phyloP scores from a whole-genome alignment of 2,888 invertebrate genomes.

The Metopia argyrocephala region DNA sequence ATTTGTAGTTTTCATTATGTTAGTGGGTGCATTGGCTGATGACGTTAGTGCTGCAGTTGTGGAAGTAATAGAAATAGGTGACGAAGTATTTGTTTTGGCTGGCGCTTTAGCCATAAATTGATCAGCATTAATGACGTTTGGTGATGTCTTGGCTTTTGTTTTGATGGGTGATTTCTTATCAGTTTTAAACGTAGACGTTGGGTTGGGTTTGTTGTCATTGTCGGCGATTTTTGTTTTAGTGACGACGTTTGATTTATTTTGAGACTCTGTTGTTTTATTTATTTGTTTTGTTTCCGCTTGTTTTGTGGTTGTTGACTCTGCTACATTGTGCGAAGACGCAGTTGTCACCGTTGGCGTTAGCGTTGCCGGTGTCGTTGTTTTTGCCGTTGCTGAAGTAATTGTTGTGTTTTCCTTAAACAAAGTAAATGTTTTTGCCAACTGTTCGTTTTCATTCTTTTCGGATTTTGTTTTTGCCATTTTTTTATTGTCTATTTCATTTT shows the following conservation, averaged over 20 bases:
- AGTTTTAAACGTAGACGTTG: slow-evolving; percentile 20
- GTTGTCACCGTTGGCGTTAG: slow-evolving; percentile 66
- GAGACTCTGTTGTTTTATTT: slow-evolving; percentile 18
- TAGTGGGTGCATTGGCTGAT: slow-evolving; percentile 48
- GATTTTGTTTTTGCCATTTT: slow-evolving; percentile 60
- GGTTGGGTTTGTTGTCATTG: slow-evolving; percentile 49
- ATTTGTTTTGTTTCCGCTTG: slow-evolving; percentile 51
- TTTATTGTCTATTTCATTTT: slow-evolving; percentile 59
- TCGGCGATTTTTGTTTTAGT: slow-evolving; percentile 49
- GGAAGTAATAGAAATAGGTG: slow-evolving; percentile 63
- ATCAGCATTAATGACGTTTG: slow-evolving; percentile 73
- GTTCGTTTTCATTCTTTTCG: slow-evolving; percentile 62
- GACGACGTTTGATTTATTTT: slow-evolving; percentile 49
- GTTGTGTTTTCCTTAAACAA: slow-evolving; percentile 54
- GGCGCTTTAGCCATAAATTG: slow-evolving; percentile 73
- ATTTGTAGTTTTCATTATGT: slow-evolving; percentile 51
- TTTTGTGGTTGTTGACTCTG: slow-evolving; percentile 62
- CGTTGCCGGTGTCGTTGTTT: slow-evolving; percentile 62
- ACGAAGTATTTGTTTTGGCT: slow-evolving; percentile 71
- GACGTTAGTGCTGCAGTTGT: slow-evolving; percentile 47
- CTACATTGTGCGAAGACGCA: slow-evolving; percentile 69
- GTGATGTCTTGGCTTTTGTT: slow-evolving; percentile 61
- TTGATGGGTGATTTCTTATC: slow-evolving; percentile 37
- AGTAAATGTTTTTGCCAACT: slow-evolving; percentile 60
- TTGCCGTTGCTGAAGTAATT: slow-evolving; percentile 57